These are phyloP conservation scores for Dreissena rostriformis DNA, from an alignment of 1,140 invertebrate species.

Conservation along the genomic window DNA sequence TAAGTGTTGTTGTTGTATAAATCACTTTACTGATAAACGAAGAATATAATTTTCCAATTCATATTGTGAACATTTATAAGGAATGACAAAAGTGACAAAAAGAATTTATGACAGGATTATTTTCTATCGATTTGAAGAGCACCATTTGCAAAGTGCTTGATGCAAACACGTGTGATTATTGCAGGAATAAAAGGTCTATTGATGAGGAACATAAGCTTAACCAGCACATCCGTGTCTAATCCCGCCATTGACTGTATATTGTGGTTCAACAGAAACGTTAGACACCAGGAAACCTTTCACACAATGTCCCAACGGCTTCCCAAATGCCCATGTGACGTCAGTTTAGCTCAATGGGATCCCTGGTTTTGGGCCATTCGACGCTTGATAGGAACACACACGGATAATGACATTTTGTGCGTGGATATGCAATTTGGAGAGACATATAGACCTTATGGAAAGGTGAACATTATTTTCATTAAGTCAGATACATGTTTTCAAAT, in stretches of 20 bases:
- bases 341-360: conserved; percentile 10
- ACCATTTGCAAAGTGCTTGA: no score
- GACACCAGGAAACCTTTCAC: not conserved
- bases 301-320: not conserved
- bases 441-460: conserved; percentile 23
- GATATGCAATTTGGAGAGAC: conserved; percentile 17
- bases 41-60: no score
- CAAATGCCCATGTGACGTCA: conserved; percentile 34
- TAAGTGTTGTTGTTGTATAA: no score
- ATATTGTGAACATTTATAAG: no score
- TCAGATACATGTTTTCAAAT: no score
- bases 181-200: no score
- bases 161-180: no score
- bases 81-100: no score
- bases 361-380: conserved; percentile 34
- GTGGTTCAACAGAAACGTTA: conserved; percentile 15
- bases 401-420: not conserved
- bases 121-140: no score
- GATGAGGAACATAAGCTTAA: no score
- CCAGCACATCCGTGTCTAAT: not conserved
- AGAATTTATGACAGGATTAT: no score
- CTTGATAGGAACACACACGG: not conserved
- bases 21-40: no score
- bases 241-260: conserved; percentile 1
- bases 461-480: not conserved